Conservation (phyloP, 2,113 vertebrate genomes). For the Pleuronectes platessa region DNA sequence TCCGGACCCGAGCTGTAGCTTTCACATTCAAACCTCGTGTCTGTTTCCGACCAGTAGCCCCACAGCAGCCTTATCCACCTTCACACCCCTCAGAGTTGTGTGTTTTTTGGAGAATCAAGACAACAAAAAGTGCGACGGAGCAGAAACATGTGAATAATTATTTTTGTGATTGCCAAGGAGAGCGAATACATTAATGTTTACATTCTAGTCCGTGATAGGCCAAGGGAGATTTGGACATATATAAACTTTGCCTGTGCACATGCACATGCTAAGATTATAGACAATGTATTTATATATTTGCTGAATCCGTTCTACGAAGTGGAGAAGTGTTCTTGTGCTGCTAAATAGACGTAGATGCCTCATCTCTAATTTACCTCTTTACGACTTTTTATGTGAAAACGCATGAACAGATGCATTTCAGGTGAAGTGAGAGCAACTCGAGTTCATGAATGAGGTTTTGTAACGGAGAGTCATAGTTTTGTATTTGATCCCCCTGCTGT, state of each 20-base stretch:
- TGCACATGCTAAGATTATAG: conserved; percentile 20
- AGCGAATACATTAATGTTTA: conserved; percentile 11
- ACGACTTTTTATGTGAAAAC: conserved; percentile 16
- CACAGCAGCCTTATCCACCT: conserved; percentile 40
- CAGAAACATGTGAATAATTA: not conserved
- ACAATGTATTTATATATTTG: conserved; percentile 47
- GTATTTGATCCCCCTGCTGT: conserved; percentile 71
- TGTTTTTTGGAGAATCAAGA: not conserved
- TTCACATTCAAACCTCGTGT: conserved; percentile 48
- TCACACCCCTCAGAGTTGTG: not conserved
- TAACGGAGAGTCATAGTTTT: conserved; percentile 59
- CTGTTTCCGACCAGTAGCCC: conserved; percentile 31
- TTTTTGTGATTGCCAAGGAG: conserved; percentile 24
- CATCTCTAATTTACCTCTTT: conserved; percentile 43
- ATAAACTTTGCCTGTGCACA: conserved; percentile 30
- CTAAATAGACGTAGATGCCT: conserved; percentile 65
- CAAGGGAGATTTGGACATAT: conserved; percentile 30
- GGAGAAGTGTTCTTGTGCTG: conserved; percentile 61
- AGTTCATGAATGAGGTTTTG: conserved; percentile 1
- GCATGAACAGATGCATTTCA: conserved; percentile 35
- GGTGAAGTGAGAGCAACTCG: conserved; percentile 33
- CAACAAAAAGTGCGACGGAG: not conserved
- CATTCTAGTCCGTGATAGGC: conserved; percentile 10
- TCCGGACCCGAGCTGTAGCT: conserved; percentile 47
- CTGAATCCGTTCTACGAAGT: conserved; percentile 39